Evolutionary conservation across 2,113 vertebrate species (phyloP).

Genomic region (Neofelis nebulosa): DNA sequence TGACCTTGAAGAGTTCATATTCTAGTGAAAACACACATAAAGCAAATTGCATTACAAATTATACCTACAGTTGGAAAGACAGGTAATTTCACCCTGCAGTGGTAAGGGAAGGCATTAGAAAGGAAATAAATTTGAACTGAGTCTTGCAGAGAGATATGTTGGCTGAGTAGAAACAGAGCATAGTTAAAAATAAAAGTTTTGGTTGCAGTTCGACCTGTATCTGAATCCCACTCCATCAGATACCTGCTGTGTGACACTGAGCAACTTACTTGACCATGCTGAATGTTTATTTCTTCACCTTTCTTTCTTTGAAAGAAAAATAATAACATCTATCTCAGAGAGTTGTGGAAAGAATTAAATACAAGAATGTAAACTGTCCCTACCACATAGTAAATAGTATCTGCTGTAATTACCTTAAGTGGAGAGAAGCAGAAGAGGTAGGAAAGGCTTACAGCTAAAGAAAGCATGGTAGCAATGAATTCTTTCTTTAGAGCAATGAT

Average conservation of each 20-base stretch:
- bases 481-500: neutral
- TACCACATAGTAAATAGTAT: neutral
- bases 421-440: neutral
- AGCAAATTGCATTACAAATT: neutral
- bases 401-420: neutral
- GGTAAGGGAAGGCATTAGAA: neutral
- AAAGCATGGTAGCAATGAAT: neutral
- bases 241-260: neutral
- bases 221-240: neutral
- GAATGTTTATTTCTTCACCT: neutral
- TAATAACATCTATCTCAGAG: neutral
- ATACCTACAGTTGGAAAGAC: neutral
- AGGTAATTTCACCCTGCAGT: neutral
- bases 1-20: slow-evolving; percentile 23
- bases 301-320: neutral
- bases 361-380: neutral
- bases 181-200: slow-evolving; percentile 9
- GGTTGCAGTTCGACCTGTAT: neutral
- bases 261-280: neutral
- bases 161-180: neutral
- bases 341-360: neutral
- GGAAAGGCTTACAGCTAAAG: neutral
- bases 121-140: slow-evolving; percentile 15
- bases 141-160: neutral
- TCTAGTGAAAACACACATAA: slow-evolving; percentile 41